phyloP scores from a whole-genome alignment of 2,888 invertebrate genomes.

The Ophioninae sp. region DNA sequence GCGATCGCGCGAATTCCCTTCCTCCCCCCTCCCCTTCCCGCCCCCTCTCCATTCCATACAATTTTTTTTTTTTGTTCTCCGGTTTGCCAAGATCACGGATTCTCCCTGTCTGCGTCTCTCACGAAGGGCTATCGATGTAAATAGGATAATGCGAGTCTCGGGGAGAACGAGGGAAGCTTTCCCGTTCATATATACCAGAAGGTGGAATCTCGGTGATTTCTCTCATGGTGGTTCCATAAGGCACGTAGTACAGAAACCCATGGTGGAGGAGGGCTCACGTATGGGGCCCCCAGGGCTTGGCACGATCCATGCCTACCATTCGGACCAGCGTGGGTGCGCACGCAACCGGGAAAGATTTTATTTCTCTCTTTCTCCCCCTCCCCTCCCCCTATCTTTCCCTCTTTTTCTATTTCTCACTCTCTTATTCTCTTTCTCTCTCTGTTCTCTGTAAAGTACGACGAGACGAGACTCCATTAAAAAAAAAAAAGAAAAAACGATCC shows the following conservation, averaged over 20 bases:
- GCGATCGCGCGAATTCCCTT: constrained; percentile 63
- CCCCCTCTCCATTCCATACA: too few species aligned
- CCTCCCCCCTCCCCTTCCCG: constrained; percentile 38
- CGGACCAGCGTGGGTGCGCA: constrained; percentile 75
- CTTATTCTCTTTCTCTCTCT: neutral
- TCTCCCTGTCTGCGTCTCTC: constrained; percentile 57
- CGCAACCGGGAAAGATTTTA: constrained; percentile 68
- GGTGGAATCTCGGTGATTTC: constrained; percentile 60
- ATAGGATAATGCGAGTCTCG: constrained; percentile 66
- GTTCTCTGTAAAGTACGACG: constrained; percentile 46
- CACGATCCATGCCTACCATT: constrained; percentile 60
- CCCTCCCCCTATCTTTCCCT: neutral
- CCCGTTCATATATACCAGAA: constrained; percentile 7
- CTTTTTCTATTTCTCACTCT: neutral
- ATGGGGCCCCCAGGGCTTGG: constrained; percentile 51
- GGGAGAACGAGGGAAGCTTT: constrained; percentile 59
- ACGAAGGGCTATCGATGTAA: constrained; percentile 66
- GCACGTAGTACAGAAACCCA: constrained; percentile 37
- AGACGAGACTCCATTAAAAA: constrained; percentile 40
- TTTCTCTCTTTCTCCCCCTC: constrained; percentile 11
- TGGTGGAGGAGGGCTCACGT: constrained; percentile 39
- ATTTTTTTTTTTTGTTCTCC: constrained; percentile 48
- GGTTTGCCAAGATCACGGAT: constrained; percentile 51
- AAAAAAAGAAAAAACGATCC: constrained; percentile 42
- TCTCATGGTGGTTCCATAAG: constrained; percentile 55